Conservation (phyloP, 2,888 invertebrate species). For the Periphyllus acericola region DNA sequence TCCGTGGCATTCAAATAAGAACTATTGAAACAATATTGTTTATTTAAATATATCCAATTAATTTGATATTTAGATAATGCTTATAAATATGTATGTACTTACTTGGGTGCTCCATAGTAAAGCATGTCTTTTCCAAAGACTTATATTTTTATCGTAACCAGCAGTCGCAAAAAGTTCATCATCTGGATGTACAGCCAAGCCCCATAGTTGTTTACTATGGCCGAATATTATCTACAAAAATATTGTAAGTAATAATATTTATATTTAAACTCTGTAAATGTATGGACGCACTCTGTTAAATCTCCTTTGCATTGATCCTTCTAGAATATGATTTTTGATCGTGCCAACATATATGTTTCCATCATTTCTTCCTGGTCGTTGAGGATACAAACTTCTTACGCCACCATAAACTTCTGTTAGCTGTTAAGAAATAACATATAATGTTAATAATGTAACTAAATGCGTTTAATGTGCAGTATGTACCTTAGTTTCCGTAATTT, state of each 20-base stretch:
- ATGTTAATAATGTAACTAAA: neutral
- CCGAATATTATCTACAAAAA: conserved; percentile 80
- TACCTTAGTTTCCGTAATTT: conserved; percentile 89
- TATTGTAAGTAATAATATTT: conserved; percentile 24
- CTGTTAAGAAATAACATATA: conserved; percentile 68
- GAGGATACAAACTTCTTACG: conserved; percentile 88
- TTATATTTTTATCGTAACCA: conserved; percentile 90
- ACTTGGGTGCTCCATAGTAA: conserved; percentile 88
- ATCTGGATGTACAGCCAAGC: conserved; percentile 88
- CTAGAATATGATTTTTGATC: conserved; percentile 86
- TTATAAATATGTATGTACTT: conserved; percentile 52
- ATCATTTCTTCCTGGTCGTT: conserved; percentile 86
- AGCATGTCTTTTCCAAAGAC: conserved; percentile 89
- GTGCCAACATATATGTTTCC: conserved; percentile 93
- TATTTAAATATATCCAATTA: neutral
- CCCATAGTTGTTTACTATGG: conserved; percentile 87
- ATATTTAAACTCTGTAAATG: neutral
- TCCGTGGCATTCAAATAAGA: too few relatives aligned
- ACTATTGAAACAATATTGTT: too few relatives aligned
- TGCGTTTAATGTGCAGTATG: neutral
- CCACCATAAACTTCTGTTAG: conserved; percentile 89
- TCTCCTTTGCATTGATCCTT: conserved; percentile 87
- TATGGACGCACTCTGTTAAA: conserved; percentile 77
- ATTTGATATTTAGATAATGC: neutral
- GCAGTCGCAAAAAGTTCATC: conserved; percentile 92